A percentile compares a stretch with the other conserved stretches of the same genome.
Evolutionary conservation across 2,113 vertebrate genomes (phyloP).

Genomic region (Lipophrys pholis): DNA sequence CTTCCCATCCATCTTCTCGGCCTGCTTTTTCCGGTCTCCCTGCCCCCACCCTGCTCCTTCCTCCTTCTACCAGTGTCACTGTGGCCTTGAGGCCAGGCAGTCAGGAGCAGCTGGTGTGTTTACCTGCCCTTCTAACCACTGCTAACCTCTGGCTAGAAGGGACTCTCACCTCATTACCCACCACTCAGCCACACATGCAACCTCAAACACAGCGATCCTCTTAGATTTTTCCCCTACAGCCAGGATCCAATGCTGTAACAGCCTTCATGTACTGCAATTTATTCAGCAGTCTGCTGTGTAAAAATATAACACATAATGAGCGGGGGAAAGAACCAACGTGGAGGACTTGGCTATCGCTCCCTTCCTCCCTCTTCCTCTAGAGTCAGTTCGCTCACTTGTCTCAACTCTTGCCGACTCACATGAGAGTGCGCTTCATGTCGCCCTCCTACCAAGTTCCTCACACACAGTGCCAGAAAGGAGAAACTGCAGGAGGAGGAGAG

Average conservation of each 20-base stretch:
- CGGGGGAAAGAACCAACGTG: not conserved
- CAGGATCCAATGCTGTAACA: conserved; percentile 35
- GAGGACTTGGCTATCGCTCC: conserved; percentile 48
- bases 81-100: conserved; percentile 66
- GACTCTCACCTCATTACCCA: conserved; percentile 78
- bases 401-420: conserved; percentile 56
- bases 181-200: conserved; percentile 55
- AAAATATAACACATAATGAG: conserved; percentile 48
- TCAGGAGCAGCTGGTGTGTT: conserved; percentile 69
- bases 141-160: conserved; percentile 72
- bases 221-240: conserved; percentile 48
- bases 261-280: conserved; percentile 32
- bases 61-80: conserved; percentile 54
- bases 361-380: conserved; percentile 20
- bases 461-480: conserved; percentile 57
- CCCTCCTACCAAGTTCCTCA: conserved; percentile 65
- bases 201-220: conserved; percentile 48
- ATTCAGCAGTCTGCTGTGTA: conserved; percentile 46
- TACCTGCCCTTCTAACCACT: conserved; percentile 71
- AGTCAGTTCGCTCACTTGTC: conserved; percentile 40
- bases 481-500: conserved; percentile 44
- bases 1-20: conserved; percentile 64
- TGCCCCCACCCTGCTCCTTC: not conserved
- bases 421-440: conserved; percentile 60
- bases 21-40: conserved; percentile 43